These are phyloP conservation scores for Tolypeutes matacus DNA, from an alignment of 2,797 vertebrate genomes.

Conservation along the genomic window DNA sequence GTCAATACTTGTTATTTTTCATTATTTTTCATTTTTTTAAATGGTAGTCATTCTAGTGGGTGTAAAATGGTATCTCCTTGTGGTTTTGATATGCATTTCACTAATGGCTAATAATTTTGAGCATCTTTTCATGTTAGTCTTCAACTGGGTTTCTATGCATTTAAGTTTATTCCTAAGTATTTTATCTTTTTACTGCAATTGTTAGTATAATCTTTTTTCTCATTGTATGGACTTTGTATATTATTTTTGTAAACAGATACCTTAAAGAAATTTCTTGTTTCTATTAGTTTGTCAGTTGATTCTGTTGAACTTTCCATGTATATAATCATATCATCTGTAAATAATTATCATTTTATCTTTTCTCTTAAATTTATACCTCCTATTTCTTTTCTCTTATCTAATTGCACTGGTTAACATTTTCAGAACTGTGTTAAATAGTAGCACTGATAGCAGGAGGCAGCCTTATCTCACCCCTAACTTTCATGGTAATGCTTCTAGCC, in stretches of 20 bases:
- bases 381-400: background rate
- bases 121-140: background rate
- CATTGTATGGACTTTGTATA: background rate
- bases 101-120: too few species aligned
- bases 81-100: too few species aligned
- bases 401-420: background rate
- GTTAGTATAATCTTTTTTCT: background rate
- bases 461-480: background rate
- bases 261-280: background rate
- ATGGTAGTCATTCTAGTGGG: too few species aligned
- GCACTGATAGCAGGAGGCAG: background rate
- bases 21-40: too few species aligned
- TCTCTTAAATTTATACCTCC: background rate
- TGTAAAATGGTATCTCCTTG: too few species aligned
- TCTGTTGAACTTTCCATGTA: too few species aligned
- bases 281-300: background rate
- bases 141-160: background rate
- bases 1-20: too few species aligned
- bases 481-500: background rate
- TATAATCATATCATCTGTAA: background rate
- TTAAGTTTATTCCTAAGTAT: slow-evolving; percentile 6
- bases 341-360: background rate
- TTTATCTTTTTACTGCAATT: slow-evolving; percentile 48
- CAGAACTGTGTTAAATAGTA: background rate
- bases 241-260: background rate